These are phyloP conservation scores for Acyrthosiphon pisum DNA, from an alignment of 1,140 invertebrate species.

Conservation along the genomic window DNA sequence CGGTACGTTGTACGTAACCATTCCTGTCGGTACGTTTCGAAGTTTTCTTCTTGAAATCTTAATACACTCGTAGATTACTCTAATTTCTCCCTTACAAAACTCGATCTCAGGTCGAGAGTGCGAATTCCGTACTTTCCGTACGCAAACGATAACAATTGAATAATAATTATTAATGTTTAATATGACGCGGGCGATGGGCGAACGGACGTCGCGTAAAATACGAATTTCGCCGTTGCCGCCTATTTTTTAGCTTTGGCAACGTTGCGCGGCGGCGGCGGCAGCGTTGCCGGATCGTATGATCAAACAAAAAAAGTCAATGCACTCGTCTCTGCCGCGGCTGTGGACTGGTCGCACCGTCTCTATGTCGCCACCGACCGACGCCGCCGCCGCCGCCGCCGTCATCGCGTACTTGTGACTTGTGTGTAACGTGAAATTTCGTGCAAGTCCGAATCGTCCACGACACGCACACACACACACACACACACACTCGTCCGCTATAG, in stretches of 20 bases:
- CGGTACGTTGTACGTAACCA: too few species aligned
- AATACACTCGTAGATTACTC: neutral
- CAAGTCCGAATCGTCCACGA: conserved; percentile 29
- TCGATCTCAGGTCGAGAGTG: neutral
- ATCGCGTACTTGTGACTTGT: neutral
- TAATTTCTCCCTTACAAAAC: neutral
- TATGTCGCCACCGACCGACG: neutral
- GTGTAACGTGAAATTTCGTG: conserved; percentile 26
- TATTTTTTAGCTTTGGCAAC: conserved; percentile 1
- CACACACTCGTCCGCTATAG: neutral
- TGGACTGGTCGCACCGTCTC: neutral
- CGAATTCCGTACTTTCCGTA: neutral
- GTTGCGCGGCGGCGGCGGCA: neutral
- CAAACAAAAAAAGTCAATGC: conserved; percentile 57
- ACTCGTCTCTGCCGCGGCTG: neutral
- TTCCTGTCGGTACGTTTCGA: too few species aligned
- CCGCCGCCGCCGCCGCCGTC: neutral
- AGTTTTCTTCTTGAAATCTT: too few species aligned
- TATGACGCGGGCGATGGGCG: neutral
- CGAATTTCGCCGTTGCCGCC: neutral
- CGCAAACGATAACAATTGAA: neutral
- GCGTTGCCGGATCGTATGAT: conserved; percentile 17
- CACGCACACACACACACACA: neutral
- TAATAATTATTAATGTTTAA: too few species aligned
- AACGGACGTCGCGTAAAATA: neutral